phyloP scores from a whole-genome alignment of 1,140 invertebrate species.

The Zaprionus davidi region DNA sequence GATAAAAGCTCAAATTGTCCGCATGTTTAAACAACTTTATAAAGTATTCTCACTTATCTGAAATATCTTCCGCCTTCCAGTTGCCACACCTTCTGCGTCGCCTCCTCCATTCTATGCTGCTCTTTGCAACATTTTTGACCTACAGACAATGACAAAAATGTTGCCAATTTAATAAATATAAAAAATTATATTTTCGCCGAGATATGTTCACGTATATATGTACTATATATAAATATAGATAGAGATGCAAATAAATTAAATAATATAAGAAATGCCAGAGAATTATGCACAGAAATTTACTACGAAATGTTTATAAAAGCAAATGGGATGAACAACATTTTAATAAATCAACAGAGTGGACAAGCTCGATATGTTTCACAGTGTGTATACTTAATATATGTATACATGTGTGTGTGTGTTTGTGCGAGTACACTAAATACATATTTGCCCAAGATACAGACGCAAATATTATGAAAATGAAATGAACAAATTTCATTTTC shows the following conservation, averaged over 20 bases:
- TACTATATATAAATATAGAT: slow-evolving; percentile 19
- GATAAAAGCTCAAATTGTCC: slow-evolving; percentile 1
- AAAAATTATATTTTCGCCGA: slow-evolving; percentile 2
- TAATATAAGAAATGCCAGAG: slow-evolving; percentile 46
- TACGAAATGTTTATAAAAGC: slow-evolving; percentile 26
- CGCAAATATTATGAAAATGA: slow-evolving; percentile 57
- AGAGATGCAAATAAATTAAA: slow-evolving; percentile 49
- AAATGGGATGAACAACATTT: slow-evolving; percentile 39
- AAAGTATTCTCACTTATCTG: slow-evolving; percentile 14
- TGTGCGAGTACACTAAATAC: slow-evolving; percentile 26
- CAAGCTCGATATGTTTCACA: slow-evolving; percentile 5
- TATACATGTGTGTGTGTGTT: slow-evolving; percentile 40
- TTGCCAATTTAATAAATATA: slow-evolving; percentile 40
- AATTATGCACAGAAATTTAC: slow-evolving; percentile 35
- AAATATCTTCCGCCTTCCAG: slow-evolving; percentile 4
- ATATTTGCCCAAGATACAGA: slow-evolving; percentile 48
- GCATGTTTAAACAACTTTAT: slow-evolving; percentile 7
- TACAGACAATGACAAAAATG: slow-evolving; percentile 54
- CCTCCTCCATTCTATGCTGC: not conserved
- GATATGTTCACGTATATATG: slow-evolving; percentile 3
- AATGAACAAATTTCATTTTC: slow-evolving; percentile 47
- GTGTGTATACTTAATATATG: not conserved
- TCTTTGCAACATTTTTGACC: slow-evolving; percentile 49
- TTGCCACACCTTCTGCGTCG: not conserved
- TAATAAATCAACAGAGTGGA: slow-evolving; percentile 45